phyloP scores from a whole-genome alignment of 2,113 vertebrate species.

The Microcebus murinus region DNA sequence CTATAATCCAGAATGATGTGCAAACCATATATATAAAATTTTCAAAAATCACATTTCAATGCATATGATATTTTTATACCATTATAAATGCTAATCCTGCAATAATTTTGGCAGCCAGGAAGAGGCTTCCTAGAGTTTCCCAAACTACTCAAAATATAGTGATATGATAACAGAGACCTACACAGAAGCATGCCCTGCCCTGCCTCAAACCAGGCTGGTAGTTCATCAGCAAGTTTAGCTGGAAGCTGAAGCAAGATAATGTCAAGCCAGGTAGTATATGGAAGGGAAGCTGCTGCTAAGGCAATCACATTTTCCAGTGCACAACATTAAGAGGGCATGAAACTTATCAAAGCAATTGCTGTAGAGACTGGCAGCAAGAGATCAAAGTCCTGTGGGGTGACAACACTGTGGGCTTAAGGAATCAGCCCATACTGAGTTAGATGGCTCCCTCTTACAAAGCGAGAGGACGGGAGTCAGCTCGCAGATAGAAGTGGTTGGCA shows the following conservation, averaged over 20 bases:
- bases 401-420: no score
- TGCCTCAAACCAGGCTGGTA: neutral
- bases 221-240: neutral
- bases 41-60: neutral
- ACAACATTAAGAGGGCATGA: no score
- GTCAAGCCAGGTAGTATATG: rapidly evolving
- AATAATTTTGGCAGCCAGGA: neutral
- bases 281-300: neutral
- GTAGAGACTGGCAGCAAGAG: neutral
- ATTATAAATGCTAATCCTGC: neutral
- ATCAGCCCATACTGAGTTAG: rapidly evolving
- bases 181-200: neutral
- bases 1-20: neutral
- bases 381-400: no score
- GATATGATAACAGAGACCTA: neutral
- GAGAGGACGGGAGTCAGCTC: neutral
- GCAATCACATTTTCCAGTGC: neutral
- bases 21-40: neutral
- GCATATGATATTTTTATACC: neutral
- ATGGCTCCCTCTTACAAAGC: neutral
- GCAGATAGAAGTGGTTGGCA: neutral
- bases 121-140: neutral
- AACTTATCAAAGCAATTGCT: neutral
- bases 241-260: neutral
- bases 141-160: neutral